Base-by-base conservation (phyloP, 1,140 invertebrate species). In the Teleogryllus occipitalis region DNA sequence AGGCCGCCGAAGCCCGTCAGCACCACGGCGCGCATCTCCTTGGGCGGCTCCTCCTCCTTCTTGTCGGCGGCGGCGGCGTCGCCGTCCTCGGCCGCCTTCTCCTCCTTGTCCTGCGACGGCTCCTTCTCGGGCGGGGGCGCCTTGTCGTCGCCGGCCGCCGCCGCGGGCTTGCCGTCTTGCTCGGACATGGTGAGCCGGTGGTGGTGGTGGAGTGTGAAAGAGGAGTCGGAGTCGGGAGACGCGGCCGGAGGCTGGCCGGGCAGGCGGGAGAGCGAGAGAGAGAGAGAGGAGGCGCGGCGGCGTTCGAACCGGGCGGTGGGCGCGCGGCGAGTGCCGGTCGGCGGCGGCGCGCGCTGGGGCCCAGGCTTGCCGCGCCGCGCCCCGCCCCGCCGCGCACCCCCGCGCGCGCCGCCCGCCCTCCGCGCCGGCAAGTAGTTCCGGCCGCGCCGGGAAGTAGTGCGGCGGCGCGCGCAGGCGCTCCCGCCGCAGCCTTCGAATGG, bases 11-110 rank as follows among this genome's bases (percentile, higher is more conserved):
- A 96, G 83, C 93, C 91, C 78, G 91, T 93, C 79, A 96, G 89
- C 81, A 95, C 92, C 81, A 96, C 91, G 81, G 92, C 92, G 86
- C 92, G 89, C 93, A 95, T 95, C 87, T 95, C 93, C 86, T 94
- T 93, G 49, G 89, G 89, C 80, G 91, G 89, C 82, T 89, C 87
- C 79, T 86, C 85, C 79, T 89, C 89, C 82, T 88, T 86, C 82
- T 88, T 89, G 83, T 91, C 89, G 15, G 8, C 49, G 15, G 49
- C 15, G 49, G 49, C 49, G 80, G 89, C 88, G 83, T 88, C 87
- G 80, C 86, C 85, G 81, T 87, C 86, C 78, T 86, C 86, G 46
- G 85, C 85, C 14, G 87, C 85, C 27, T 86, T 85, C 7, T 81
- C 81, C 54, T 84, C 84, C 49, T 54, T 54, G 49, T 54, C 49